Evolutionary conservation across 1,140 invertebrate genomes (phyloP).

Genomic region (Drosophila pachea): DNA sequence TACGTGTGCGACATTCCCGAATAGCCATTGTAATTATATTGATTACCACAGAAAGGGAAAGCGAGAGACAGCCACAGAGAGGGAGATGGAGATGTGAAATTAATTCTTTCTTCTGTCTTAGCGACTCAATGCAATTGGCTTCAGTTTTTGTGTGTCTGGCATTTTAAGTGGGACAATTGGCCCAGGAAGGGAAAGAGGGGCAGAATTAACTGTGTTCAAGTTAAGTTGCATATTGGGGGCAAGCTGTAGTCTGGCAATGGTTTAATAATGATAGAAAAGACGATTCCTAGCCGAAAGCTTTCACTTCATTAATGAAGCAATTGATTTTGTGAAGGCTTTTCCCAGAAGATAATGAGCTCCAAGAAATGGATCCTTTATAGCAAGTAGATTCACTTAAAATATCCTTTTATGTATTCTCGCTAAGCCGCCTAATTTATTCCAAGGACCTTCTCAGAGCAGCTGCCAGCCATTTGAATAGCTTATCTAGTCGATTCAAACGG

Average conservation of each 20-base stretch:
- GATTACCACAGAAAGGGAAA: constrained; percentile 49
- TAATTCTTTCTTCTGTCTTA: constrained; percentile 45
- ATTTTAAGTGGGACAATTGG: constrained; percentile 52
- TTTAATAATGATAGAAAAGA: not conserved
- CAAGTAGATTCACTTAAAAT: too few species aligned
- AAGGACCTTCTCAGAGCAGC: not conserved
- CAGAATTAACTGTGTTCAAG: not conserved
- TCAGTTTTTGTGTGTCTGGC: constrained; percentile 55
- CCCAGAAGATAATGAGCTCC: too few species aligned
- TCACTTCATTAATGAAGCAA: too few species aligned
- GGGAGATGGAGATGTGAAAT: constrained; percentile 53
- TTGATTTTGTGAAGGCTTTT: too few species aligned
- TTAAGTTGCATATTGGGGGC: not conserved
- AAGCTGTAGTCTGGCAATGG: not conserved
- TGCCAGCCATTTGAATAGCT: not conserved
- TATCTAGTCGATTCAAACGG: not conserved
- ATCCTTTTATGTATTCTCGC: too few species aligned
- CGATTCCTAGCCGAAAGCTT: too few species aligned
- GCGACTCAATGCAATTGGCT: constrained; percentile 7
- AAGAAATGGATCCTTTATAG: too few species aligned
- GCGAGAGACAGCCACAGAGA: not conserved
- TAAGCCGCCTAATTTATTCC: too few species aligned
- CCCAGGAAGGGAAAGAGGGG: not conserved
- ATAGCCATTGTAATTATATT: constrained; percentile 73
- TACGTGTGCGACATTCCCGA: constrained; percentile 72